These are phyloP conservation scores for Coptodon rendalli DNA, from an alignment of 2,113 vertebrate species.

Conservation along the genomic window DNA sequence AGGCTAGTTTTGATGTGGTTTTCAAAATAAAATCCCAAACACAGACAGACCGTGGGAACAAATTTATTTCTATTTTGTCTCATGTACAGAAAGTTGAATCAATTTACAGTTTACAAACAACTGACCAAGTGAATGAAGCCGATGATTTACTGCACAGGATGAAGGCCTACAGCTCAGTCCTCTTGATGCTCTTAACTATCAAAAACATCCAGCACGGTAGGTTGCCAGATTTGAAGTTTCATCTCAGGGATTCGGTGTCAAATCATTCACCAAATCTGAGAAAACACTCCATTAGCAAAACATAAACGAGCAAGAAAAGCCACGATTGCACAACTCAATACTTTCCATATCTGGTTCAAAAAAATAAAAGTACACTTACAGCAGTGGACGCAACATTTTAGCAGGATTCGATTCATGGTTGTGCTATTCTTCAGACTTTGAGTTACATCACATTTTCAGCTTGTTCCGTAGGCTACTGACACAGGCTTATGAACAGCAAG, in stretches of 20 bases:
- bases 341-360: constrained; percentile 9
- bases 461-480: constrained; percentile 30
- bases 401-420: constrained; percentile 12
- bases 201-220: not conserved
- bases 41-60: constrained; percentile 38
- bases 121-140: constrained; percentile 48
- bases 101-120: constrained; percentile 66
- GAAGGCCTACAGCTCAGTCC: constrained; percentile 31
- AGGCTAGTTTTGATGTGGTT: not conserved
- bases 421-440: constrained; percentile 33
- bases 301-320: constrained; percentile 28
- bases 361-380: constrained; percentile 39
- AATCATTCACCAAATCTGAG: constrained; percentile 7
- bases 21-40: not conserved
- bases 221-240: not conserved
- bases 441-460: constrained; percentile 45
- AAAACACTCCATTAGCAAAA: not conserved
- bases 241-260: not conserved
- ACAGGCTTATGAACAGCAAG: constrained; percentile 56
- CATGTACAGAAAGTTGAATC: constrained; percentile 62
- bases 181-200: not conserved
- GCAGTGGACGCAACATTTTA: constrained; percentile 29
- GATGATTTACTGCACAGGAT: constrained; percentile 41
- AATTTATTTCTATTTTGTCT: constrained; percentile 65
- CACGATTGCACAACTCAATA: constrained; percentile 54